Percentiles rank a stretch among this genome's conserved stretches.
Conservation (phyloP, 2,888 invertebrate species). For the Tachina grossa region DNA sequence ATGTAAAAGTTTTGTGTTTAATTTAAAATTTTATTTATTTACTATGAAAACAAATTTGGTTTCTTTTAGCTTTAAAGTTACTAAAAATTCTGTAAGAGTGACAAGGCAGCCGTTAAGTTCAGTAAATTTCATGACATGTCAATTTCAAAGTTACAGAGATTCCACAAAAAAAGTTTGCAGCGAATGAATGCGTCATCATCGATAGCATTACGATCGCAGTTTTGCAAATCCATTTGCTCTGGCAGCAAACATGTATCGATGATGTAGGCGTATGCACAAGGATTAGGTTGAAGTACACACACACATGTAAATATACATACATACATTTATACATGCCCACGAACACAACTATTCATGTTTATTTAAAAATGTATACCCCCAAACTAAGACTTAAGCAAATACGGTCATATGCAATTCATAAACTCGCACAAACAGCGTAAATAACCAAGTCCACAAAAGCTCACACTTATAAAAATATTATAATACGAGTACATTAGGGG, state of each 20-base stretch:
- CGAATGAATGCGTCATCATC: constrained; percentile 35
- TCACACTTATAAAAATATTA: constrained; percentile 1
- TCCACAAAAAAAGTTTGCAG: constrained; percentile 3
- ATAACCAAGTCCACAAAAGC: constrained; percentile 28
- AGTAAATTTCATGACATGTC: constrained; percentile 1
- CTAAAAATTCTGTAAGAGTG: not conserved
- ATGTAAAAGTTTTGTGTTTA: too few species aligned
- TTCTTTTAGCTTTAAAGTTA: not conserved
- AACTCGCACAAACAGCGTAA: constrained; percentile 29
- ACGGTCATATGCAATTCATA: constrained; percentile 38
- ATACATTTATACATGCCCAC: too few species aligned
- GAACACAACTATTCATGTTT: too few species aligned
- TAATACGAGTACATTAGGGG: constrained; percentile 2
- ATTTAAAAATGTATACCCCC: constrained; percentile 24
- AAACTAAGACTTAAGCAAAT: constrained; percentile 48
- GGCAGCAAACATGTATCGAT: constrained; percentile 63
- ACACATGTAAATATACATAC: not conserved
- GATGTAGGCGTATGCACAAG: constrained; percentile 61
- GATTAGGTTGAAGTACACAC: constrained; percentile 40
- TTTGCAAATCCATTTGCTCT: constrained; percentile 64
- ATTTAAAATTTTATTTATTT: not conserved
- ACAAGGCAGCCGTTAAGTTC: not conserved
- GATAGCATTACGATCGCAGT: constrained; percentile 55
- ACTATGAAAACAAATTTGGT: not conserved
- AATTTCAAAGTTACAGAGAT: constrained; percentile 8